phyloP scores from a whole-genome alignment of 2,888 invertebrate genomes.

The Gibbula magus region DNA sequence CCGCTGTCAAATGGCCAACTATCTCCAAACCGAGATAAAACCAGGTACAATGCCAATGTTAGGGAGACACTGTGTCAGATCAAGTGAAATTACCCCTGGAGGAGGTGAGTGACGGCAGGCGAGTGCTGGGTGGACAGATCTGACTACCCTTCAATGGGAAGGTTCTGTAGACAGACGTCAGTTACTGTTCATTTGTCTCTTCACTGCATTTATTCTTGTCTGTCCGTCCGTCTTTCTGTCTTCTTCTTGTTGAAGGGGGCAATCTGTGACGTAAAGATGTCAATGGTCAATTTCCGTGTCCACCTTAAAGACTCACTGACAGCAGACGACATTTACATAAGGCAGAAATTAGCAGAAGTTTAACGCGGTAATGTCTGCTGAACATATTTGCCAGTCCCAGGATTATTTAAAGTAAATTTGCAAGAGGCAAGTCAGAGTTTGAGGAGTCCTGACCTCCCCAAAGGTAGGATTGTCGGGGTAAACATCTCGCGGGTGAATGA shows the following conservation, averaged over 20 bases:
- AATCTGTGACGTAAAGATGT: constrained; percentile 1
- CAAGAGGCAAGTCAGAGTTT: neutral
- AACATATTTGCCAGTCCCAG: neutral
- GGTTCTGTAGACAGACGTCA: neutral
- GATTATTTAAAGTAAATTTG: constrained; percentile 5
- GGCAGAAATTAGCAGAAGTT: neutral
- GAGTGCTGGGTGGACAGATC: neutral
- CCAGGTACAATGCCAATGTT: neutral
- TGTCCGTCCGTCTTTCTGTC: neutral
- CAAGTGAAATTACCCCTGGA: neutral
- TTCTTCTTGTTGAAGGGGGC: neutral
- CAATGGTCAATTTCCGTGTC: constrained; percentile 13
- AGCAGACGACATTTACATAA: constrained; percentile 15
- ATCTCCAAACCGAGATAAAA: neutral
- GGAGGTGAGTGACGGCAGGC: neutral
- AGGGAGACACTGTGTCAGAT: neutral
- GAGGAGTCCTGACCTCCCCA: constrained; percentile 4
- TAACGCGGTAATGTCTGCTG: neutral
- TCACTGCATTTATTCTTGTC: neutral
- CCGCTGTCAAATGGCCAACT: neutral
- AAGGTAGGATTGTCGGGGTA: constrained; percentile 7
- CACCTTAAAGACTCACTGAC: constrained; percentile 10
- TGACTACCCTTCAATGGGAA: neutral
- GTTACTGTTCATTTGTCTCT: too few species aligned
- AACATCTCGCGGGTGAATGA: neutral